phyloP scores from a whole-genome alignment of 2,113 vertebrate genomes.

The Ptilorrhoa leucosticta region DNA sequence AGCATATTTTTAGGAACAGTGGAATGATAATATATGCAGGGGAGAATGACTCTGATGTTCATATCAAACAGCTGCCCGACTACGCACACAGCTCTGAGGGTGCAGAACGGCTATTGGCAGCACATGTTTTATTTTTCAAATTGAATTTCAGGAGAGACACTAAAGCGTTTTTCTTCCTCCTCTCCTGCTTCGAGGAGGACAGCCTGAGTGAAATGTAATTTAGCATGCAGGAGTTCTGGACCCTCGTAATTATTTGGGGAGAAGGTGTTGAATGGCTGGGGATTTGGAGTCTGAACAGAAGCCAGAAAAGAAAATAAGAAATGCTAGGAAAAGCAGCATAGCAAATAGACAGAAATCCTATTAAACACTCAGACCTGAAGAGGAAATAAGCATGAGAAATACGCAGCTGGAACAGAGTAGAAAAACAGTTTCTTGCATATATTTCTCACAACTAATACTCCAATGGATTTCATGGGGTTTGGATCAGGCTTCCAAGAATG shows the following conservation, averaged over 20 bases:
- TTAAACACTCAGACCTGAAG: constrained; percentile 16
- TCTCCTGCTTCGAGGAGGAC: not conserved
- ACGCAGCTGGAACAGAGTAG: not conserved
- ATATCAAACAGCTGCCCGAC: not conserved
- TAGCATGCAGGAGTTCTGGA: constrained; percentile 1
- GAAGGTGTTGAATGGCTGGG: not conserved
- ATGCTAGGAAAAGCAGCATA: constrained; percentile 5
- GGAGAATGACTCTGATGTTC: not conserved
- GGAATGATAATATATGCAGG: not conserved
- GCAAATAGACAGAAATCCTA: constrained; percentile 10
- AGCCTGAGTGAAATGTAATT: constrained; percentile 3
- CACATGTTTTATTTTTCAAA: not conserved
- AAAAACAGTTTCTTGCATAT: not conserved
- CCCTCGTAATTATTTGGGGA: not conserved
- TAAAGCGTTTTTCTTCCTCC: not conserved
- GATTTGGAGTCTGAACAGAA: not conserved
- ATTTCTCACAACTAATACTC: not conserved
- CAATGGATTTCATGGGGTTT: not conserved
- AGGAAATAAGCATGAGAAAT: constrained; percentile 17
- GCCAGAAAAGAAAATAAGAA: constrained; percentile 2
- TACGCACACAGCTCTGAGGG: not conserved
- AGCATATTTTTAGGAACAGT: not conserved
- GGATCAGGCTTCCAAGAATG: not conserved
- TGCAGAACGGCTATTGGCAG: not conserved
- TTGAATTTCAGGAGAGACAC: not conserved